These are phyloP conservation scores for Drosophila novamexicana DNA, from an alignment of 1,140 invertebrate species.

Conservation along the genomic window DNA sequence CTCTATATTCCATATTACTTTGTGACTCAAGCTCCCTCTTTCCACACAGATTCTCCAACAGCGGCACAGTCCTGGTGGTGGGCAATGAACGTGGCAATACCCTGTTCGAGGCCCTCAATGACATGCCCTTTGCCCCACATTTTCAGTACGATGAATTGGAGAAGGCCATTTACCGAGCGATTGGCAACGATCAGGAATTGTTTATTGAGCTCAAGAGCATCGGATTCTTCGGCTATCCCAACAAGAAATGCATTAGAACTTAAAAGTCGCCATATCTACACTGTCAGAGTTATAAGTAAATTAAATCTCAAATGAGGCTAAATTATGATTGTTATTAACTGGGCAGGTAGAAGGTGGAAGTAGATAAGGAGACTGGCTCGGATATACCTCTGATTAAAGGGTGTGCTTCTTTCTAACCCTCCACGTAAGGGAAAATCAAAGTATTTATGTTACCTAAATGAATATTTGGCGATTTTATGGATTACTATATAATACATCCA, in stretches of 20 bases:
- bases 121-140: conserved; percentile 88
- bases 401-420: too few relatives aligned
- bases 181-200: conserved; percentile 87
- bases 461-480: too few relatives aligned
- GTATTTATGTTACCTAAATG: too few relatives aligned
- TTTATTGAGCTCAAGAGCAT: conserved; percentile 87
- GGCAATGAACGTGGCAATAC: conserved; percentile 88
- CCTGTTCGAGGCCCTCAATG: conserved; percentile 87
- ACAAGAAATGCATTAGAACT: conserved; percentile 38
- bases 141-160: conserved; percentile 87
- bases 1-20: background rate
- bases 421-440: too few relatives aligned
- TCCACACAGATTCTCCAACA: conserved; percentile 86
- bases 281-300: background rate
- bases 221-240: conserved; percentile 81
- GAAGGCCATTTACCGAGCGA: conserved; percentile 86
- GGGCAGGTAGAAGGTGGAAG: too few relatives aligned
- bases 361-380: too few relatives aligned
- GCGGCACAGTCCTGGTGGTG: conserved; percentile 88
- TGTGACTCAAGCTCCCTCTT: background rate
- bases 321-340: too few relatives aligned
- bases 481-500: too few relatives aligned
- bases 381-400: too few relatives aligned
- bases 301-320: background rate
- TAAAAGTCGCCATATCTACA: background rate